These are phyloP conservation scores for Prietella phreatophila DNA, from an alignment of 2,113 vertebrate genomes.

Conservation along the genomic window DNA sequence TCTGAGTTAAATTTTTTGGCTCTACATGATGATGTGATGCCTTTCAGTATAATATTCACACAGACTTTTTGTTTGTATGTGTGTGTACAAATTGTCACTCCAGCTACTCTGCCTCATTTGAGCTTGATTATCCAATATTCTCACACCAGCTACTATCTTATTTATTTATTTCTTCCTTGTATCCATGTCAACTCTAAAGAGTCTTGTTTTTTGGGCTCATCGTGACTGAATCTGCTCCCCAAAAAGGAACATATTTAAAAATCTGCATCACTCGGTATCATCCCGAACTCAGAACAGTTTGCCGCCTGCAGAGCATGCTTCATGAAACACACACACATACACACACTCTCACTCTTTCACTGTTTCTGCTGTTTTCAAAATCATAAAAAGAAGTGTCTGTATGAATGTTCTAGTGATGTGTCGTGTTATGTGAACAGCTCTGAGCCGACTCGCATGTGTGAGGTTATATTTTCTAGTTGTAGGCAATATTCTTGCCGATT, in stretches of 20 bases:
- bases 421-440: neutral
- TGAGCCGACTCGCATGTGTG: neutral
- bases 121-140: slow-evolving; percentile 1
- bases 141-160: slow-evolving; percentile 24
- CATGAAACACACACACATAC: neutral
- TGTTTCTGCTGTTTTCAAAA: slow-evolving; percentile 38
- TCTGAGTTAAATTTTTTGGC: neutral
- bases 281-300: neutral
- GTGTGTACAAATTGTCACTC: slow-evolving; percentile 7
- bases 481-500: neutral
- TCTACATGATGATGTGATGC: slow-evolving; percentile 26
- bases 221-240: slow-evolving; percentile 16
- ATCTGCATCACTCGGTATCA: slow-evolving; percentile 10
- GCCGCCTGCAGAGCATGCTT: neutral
- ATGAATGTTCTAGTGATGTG: neutral
- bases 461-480: neutral
- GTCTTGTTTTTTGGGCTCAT: slow-evolving; percentile 16
- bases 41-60: slow-evolving; percentile 32
- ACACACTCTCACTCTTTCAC: slow-evolving; percentile 28
- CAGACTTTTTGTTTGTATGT: slow-evolving; percentile 29
- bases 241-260: slow-evolving; percentile 32
- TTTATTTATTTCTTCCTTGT: slow-evolving; percentile 31
- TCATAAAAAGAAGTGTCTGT: slow-evolving; percentile 30
- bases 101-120: neutral
- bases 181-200: neutral